Base-by-base conservation (phyloP, 2,888 invertebrate genomes). In the Siphonodentalium dalli region DNA sequence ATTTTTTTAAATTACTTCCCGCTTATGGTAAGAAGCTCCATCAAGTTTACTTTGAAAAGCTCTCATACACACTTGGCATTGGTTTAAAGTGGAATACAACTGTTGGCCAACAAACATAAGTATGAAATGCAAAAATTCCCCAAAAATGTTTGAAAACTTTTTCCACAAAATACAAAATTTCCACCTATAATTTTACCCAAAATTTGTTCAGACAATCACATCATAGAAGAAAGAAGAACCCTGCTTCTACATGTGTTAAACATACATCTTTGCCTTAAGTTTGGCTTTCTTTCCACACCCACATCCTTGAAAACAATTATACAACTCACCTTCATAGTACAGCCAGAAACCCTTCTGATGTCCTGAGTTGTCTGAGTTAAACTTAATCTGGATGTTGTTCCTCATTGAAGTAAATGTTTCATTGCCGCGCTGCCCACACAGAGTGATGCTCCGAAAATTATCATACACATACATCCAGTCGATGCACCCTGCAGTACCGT, bases 301-400 rank as follows among this genome's bases (percentile, higher is more conserved):
- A 15, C 13, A 8, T 13, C 9, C 20, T n/a, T n/a, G n/a, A n/a
- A n/a, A n/a, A n/a, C n/a, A n/a, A n/a, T n/a, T n/a, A n/a, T n/a
- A 33, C n/a, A n/a, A 24, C 59, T 34, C 63, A 78, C 78, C 77
- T 71, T 78, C 75, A 61, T 71, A 77, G 55, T 74, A 75, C 13
- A 78, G 59, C 78, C 77, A 77, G 65, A 78, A 75, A 34, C 78
- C 78, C 47, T 75, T 75, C 48, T 68, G 68, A 21, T 50, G 61
- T 5, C 43, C 56, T n/a, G 46, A 58, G 4, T 26, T 42, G 18
- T 65, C 53, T 6, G 69, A 60, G 24, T 60, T 61, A 35, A 76
- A 68, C 38, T 58, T 54, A 11, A 78, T 64, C 15, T 69, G 60
- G 5, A 77, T 63, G 24, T 65, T 55, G 37, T 67, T 65, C 34